phyloP scores from a whole-genome alignment of 2,113 vertebrate genomes.

The Solea senegalensis region DNA sequence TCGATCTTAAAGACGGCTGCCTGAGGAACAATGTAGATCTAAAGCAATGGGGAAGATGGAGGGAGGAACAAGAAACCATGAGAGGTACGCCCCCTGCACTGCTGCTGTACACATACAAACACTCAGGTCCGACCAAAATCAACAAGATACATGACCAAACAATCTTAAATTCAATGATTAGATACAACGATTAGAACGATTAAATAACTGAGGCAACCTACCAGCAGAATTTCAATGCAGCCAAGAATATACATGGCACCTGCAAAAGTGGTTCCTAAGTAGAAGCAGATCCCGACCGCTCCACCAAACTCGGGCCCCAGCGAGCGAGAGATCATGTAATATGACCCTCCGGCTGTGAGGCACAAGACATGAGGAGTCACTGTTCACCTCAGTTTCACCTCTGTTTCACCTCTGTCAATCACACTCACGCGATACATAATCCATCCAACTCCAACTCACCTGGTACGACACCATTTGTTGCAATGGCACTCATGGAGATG shows the following conservation, averaged over 20 bases:
- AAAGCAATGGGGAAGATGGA: slow-evolving; percentile 27
- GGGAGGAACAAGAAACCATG: not conserved
- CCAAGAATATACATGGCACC: slow-evolving; percentile 99
- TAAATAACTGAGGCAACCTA: slow-evolving; percentile 64
- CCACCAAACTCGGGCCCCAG: slow-evolving; percentile 97
- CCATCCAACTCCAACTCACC: slow-evolving; percentile 80
- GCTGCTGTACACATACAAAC: no score
- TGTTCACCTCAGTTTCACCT: not conserved
- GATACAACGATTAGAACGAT: not conserved
- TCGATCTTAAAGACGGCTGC: slow-evolving; percentile 96
- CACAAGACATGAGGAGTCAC: slow-evolving; percentile 32
- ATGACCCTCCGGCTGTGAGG: slow-evolving; percentile 92
- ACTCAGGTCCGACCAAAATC: no score
- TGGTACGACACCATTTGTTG: slow-evolving; percentile 98
- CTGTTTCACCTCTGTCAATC: not conserved
- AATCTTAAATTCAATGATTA: no score
- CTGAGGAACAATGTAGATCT: slow-evolving; percentile 95
- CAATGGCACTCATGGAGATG: slow-evolving; percentile 99
- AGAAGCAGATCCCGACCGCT: slow-evolving; percentile 98
- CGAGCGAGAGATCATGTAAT: slow-evolving; percentile 99
- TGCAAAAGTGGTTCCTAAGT: slow-evolving; percentile 97
- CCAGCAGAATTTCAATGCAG: slow-evolving; percentile 97
- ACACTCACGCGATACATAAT: slow-evolving; percentile 1
- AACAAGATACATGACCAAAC: no score
- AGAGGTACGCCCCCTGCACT: not conserved